Evolutionary conservation across 2,113 vertebrate genomes (phyloP).

Genomic region (Calonectris borealis): DNA sequence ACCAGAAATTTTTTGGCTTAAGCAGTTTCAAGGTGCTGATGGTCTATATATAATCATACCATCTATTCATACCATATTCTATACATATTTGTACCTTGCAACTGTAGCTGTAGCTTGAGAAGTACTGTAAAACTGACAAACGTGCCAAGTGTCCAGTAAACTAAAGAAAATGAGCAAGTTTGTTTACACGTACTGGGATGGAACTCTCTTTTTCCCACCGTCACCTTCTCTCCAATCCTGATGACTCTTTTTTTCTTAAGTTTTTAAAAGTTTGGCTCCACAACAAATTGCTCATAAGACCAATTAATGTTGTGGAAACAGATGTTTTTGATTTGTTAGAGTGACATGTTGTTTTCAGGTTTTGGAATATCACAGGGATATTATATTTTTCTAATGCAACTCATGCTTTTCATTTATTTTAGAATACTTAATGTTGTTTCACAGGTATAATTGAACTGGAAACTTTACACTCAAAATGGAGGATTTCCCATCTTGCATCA

Average conservation of each 20-base stretch:
- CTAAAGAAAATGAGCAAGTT: neutral
- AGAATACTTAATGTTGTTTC: neutral
- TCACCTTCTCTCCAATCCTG: neutral
- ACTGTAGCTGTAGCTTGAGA: neutral
- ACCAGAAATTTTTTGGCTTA: neutral
- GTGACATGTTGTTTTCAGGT: neutral
- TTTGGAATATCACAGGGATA: neutral
- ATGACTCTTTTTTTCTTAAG: neutral
- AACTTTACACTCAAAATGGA: neutral
- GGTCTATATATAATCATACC: neutral
- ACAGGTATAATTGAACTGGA: neutral
- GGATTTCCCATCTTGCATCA: neutral
- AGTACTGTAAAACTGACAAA: neutral
- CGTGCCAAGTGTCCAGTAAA: neutral
- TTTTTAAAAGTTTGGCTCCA: constrained; percentile 1
- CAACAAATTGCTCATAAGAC: constrained; percentile 15
- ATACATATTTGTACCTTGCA: neutral
- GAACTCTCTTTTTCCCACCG: neutral
- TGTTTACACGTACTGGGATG: neutral
- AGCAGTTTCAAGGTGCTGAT: neutral
- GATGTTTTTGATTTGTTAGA: constrained; percentile 54
- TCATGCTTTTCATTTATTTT: neutral
- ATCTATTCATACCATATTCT: neutral
- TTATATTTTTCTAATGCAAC: neutral
- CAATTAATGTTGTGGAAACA: constrained; percentile 38